phyloP scores from a whole-genome alignment of 2,888 invertebrate species.

The Agonopterix arenella region DNA sequence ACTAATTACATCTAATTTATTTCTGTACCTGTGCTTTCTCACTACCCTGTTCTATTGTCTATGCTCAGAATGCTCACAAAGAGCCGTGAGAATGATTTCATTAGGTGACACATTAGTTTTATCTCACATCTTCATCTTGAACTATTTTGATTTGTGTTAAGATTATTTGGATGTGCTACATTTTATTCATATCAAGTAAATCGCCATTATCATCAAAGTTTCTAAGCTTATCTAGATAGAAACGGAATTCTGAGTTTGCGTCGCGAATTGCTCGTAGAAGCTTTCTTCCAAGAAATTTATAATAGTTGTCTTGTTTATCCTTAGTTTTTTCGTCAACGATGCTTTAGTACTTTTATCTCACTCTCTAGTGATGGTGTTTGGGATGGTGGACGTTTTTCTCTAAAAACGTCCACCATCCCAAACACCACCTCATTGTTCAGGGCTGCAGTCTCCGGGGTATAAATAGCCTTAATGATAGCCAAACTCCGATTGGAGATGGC shows the following conservation, averaged over 20 bases:
- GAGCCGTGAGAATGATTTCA: slow-evolving; percentile 22
- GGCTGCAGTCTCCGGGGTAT: too few species aligned
- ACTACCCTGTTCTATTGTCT: slow-evolving; percentile 18
- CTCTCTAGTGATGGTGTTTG: too few species aligned
- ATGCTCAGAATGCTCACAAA: slow-evolving; percentile 12
- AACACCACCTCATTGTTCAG: too few species aligned
- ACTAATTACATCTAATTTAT: slow-evolving; percentile 12
- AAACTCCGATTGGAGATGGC: too few species aligned
- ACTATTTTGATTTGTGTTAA: slow-evolving; percentile 23
- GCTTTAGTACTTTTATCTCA: too few species aligned
- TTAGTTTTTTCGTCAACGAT: too few species aligned
- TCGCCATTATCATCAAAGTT: too few species aligned
- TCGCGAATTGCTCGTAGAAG: not conserved
- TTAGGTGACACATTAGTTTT: slow-evolving; percentile 8
- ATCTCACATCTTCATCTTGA: slow-evolving; percentile 13
- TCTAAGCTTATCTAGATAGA: not conserved
- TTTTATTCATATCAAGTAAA: slow-evolving; percentile 5
- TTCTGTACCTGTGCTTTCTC: slow-evolving; percentile 10
- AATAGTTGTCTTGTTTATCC: too few species aligned
- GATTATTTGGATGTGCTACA: slow-evolving; percentile 19
- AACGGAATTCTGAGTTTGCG: not conserved
- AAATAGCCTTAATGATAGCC: too few species aligned
- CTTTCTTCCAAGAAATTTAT: not conserved
- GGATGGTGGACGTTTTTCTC: too few species aligned
- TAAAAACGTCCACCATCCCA: too few species aligned